A percentile compares a stretch with the other conserved stretches of the same genome.
These are phyloP conservation scores for Eospalax fontanierii DNA, from an alignment of 2,797 vertebrate species.

Conservation along the genomic window DNA sequence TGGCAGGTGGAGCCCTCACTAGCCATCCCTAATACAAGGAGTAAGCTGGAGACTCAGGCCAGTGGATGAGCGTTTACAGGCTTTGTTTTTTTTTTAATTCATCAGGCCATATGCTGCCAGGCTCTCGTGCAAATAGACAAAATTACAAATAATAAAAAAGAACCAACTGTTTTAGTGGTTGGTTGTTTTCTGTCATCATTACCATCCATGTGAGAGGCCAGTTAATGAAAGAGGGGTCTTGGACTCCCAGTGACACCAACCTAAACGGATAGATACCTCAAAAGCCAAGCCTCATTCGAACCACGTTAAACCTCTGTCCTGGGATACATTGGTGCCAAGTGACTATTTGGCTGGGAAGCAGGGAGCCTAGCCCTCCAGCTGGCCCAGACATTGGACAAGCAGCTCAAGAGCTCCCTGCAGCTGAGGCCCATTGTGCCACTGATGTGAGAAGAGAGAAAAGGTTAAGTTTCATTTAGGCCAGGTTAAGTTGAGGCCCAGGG, in stretches of 20 bases:
- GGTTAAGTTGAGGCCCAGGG: slow-evolving; percentile 68
- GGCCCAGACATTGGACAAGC: slow-evolving; percentile 65
- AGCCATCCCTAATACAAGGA: slow-evolving; percentile 49
- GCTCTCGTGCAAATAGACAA: slow-evolving; percentile 82
- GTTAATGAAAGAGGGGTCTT: slow-evolving; percentile 80
- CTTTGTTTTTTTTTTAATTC: slow-evolving; percentile 80
- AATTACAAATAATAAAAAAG: slow-evolving; percentile 86
- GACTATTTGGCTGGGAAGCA: slow-evolving; percentile 79
- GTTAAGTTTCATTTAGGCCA: slow-evolving; percentile 68
- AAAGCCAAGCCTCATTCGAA: slow-evolving; percentile 74
- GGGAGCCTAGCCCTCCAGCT: slow-evolving; percentile 80
- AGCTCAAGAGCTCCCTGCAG: slow-evolving; percentile 70
- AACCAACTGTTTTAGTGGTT: slow-evolving; percentile 81
- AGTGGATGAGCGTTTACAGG: slow-evolving; percentile 65
- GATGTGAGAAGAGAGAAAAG: slow-evolving; percentile 70
- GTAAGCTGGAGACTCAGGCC: slow-evolving; percentile 73
- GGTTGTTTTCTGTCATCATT: slow-evolving; percentile 73
- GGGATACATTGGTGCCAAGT: slow-evolving; percentile 71
- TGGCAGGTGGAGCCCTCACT: slow-evolving; percentile 73
- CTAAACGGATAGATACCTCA: slow-evolving; percentile 75
- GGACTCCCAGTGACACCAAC: slow-evolving; percentile 73
- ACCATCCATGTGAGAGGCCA: slow-evolving; percentile 70
- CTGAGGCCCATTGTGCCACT: slow-evolving; percentile 81
- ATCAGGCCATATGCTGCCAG: slow-evolving; percentile 85
- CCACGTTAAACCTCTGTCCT: slow-evolving; percentile 82